Evolutionary conservation across 2,113 vertebrate species (phyloP).

Genomic region (Amia ocellicauda): DNA sequence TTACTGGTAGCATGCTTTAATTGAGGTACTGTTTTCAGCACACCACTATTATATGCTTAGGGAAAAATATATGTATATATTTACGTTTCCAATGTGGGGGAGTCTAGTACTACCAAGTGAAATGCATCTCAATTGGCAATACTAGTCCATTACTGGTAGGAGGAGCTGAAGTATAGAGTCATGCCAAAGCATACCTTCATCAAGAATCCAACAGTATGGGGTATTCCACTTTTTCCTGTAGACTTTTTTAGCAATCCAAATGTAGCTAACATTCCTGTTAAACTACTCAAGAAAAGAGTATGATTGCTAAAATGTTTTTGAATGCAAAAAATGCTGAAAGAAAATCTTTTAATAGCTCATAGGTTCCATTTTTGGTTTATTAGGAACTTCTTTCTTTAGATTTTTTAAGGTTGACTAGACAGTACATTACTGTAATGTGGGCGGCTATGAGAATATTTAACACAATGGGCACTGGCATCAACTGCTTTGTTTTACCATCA

Average conservation of each 20-base stretch:
- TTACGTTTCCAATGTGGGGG: slow-evolving; percentile 23
- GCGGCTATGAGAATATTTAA: no score
- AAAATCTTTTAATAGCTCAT: no score
- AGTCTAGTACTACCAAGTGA: slow-evolving; percentile 33
- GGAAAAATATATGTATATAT: slow-evolving; percentile 1
- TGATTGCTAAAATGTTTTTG: neutral
- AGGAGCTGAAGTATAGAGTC: slow-evolving; percentile 61
- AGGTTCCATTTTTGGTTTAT: no score
- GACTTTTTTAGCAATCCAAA: slow-evolving; percentile 9
- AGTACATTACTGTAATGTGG: no score
- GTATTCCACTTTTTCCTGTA: slow-evolving; percentile 37
- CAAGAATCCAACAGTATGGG: slow-evolving; percentile 44
- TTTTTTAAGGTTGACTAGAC: no score
- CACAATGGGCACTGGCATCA: no score
- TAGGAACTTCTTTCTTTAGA: no score
- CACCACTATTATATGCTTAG: slow-evolving; percentile 5
- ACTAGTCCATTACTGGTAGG: slow-evolving; percentile 41
- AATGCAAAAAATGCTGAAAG: no score
- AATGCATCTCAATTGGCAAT: slow-evolving; percentile 46
- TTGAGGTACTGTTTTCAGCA: no score
- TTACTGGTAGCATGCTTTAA: neutral
- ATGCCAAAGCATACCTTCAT: slow-evolving; percentile 51
- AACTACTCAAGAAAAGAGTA: slow-evolving; percentile 6
- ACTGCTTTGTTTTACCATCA: no score
- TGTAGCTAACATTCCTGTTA: slow-evolving; percentile 19